phyloP scores from a whole-genome alignment of 2,113 vertebrate genomes.

The Oplegnathus fasciatus region DNA sequence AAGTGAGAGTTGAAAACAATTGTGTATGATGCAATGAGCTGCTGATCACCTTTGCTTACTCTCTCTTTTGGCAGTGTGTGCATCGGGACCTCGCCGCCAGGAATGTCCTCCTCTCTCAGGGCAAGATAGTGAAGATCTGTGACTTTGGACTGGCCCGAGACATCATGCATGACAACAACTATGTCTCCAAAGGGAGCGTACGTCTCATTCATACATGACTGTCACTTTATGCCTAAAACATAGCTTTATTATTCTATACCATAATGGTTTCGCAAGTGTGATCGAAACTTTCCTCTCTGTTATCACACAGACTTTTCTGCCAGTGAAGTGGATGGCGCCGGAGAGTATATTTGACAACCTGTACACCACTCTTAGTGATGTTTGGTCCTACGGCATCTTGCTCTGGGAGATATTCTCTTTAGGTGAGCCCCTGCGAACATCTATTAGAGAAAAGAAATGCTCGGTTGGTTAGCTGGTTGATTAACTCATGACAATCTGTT shows the following conservation, averaged over 20 bases:
- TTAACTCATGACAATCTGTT: slow-evolving; percentile 22
- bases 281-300: slow-evolving; percentile 11
- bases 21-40: background rate
- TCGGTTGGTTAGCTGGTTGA: background rate
- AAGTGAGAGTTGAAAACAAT: slow-evolving; percentile 10
- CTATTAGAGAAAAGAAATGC: background rate
- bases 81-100: slow-evolving; percentile 98
- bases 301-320: slow-evolving; percentile 92
- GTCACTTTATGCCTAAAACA: background rate
- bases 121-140: slow-evolving; percentile 99
- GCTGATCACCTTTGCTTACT: background rate
- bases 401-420: slow-evolving; percentile 99
- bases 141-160: slow-evolving; percentile 98
- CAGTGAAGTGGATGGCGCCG: slow-evolving; percentile 99
- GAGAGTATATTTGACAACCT: slow-evolving; percentile 99
- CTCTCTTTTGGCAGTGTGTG: slow-evolving; percentile 88
- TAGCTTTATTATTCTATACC: background rate
- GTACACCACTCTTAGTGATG: slow-evolving; percentile 96
- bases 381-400: slow-evolving; percentile 98
- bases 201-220: slow-evolving; percentile 67
- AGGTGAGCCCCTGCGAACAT: slow-evolving; percentile 83
- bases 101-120: slow-evolving; percentile 98
- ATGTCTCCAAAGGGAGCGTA: slow-evolving; percentile 99
- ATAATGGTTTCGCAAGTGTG: background rate
- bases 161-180: slow-evolving; percentile 99